These are phyloP conservation scores for Athalia rosae DNA, from an alignment of 2,888 invertebrate species.

Conservation along the genomic window DNA sequence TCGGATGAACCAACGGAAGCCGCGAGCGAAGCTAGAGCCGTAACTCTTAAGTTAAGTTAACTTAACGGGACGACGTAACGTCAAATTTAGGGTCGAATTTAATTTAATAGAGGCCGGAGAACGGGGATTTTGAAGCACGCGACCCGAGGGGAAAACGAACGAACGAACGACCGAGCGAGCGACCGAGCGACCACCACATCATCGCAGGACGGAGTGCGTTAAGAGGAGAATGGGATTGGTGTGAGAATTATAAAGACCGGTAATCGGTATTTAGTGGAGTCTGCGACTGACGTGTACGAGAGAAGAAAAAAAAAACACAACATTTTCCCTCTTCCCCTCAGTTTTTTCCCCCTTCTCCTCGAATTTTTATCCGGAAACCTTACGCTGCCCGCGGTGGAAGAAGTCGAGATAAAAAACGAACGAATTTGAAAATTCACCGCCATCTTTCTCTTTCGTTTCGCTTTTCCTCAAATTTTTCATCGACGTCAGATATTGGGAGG, in stretches of 20 bases:
- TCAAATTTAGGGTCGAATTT: slow-evolving; percentile 69
- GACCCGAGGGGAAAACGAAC: slow-evolving; percentile 40
- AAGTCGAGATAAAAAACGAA: too few relatives aligned
- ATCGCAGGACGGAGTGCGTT: slow-evolving; percentile 28
- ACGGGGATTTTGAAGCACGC: slow-evolving; percentile 51
- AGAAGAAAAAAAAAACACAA: slow-evolving; percentile 37
- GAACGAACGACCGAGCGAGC: too few relatives aligned
- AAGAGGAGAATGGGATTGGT: slow-evolving; percentile 28
- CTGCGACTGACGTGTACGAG: slow-evolving; percentile 70
- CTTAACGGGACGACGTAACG: slow-evolving; percentile 48
- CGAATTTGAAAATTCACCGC: too few relatives aligned
- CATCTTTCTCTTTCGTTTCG: background rate
- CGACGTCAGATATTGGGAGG: background rate
- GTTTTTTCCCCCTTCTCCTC: too few relatives aligned
- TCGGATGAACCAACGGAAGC: too few relatives aligned
- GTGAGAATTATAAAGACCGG: slow-evolving; percentile 60
- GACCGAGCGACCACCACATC: slow-evolving; percentile 13
- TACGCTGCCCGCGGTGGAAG: too few relatives aligned
- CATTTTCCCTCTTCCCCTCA: too few relatives aligned
- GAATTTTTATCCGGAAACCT: too few relatives aligned
- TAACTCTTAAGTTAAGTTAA: background rate
- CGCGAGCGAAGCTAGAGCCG: too few relatives aligned
- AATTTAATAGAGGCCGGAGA: slow-evolving; percentile 68
- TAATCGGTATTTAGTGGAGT: slow-evolving; percentile 71
- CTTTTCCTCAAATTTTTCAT: slow-evolving; percentile 8